Base-by-base conservation (phyloP, 2,888 invertebrate genomes). In the Harmothoe impar region DNA sequence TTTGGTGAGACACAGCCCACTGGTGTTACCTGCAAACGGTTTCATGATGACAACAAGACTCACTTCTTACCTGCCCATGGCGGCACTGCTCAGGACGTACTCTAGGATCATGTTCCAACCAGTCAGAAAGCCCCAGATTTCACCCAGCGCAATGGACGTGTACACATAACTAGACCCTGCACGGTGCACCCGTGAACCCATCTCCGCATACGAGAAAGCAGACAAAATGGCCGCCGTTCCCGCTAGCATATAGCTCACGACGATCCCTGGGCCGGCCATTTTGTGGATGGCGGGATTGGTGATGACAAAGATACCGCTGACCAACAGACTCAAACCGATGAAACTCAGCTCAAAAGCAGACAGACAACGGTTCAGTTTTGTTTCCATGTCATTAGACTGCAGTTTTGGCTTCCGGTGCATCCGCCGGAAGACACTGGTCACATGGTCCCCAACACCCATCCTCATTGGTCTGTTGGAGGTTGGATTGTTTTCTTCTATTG, bases 121-220 rank as follows among this genome's bases (percentile, higher is more conserved):
- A 35, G 78, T 25, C 3, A 78, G 78, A 17, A 78, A 78, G n/a
- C 78, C 78, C 78, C 78, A 78, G n/a, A 78, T 78, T 29, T 78
- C 78, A 10, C 78, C 78, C 1, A 78, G 35, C 5, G 78, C 20
- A 1, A 29, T 29, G 20, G 78, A n/a, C 3, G 29, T 25, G n/a
- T 78, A 78, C 35, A 78, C 78, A 29, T 78, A 78, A 78, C 78
- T 35, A 1, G 78, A 78, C 17, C 78, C 78, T 33, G 78, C 31
- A 23, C 78, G 20, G 12, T 5, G 78, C 1, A 78, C 78, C 35
- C 78, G 20, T 1, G 78, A 78, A 1, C 78, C 78, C 78, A 78
- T 78, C 35, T 78, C 78, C 0, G 78, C 78, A 35, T 78, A 78
- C 3, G 78, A 78, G 31, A 78, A 78, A 3, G 78, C 78, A 7